Evolutionary conservation across 2,113 vertebrate genomes (phyloP).

Genomic region (Hydrolagus affinis): DNA sequence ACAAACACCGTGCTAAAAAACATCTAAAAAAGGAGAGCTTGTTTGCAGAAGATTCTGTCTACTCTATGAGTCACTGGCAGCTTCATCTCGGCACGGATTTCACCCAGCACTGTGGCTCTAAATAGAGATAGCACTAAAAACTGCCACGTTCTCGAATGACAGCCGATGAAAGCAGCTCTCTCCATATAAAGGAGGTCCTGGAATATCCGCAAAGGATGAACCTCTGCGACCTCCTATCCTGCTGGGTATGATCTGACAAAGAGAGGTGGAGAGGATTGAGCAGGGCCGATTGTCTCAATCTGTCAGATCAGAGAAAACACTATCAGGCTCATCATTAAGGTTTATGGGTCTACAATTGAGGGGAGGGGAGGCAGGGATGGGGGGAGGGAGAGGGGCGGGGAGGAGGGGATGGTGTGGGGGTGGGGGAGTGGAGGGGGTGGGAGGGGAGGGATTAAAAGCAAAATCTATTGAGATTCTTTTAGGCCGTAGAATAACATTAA

Average conservation of each 20-base stretch:
- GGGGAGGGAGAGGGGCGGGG: no score
- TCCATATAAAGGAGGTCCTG: constrained; percentile 29
- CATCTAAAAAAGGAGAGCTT: neutral
- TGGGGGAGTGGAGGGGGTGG: no score
- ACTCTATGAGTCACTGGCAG: neutral
- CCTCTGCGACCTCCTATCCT: constrained; percentile 49
- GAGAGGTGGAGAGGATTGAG: constrained; percentile 60
- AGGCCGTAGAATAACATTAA: constrained; percentile 66
- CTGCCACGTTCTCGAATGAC: constrained; percentile 33
- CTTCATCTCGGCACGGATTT: no score
- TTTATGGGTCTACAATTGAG: constrained; percentile 66
- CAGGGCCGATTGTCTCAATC: constrained; percentile 59
- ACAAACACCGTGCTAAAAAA: no score
- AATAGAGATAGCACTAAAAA: constrained; percentile 23
- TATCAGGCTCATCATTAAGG: constrained; percentile 60
- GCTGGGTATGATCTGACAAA: constrained; percentile 57
- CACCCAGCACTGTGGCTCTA: neutral
- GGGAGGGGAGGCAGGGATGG: no score
- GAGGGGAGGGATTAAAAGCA: constrained; percentile 64
- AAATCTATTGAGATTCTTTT: constrained; percentile 64
- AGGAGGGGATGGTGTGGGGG: no score
- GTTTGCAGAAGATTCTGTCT: neutral
- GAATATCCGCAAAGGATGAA: constrained; percentile 37
- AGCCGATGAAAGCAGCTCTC: constrained; percentile 38
- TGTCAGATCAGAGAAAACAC: constrained; percentile 62